A percentile compares a stretch with the other conserved stretches of the same genome.
Evolutionary conservation across 2,113 vertebrate species (phyloP).

Genomic region (Cacatua alba): DNA sequence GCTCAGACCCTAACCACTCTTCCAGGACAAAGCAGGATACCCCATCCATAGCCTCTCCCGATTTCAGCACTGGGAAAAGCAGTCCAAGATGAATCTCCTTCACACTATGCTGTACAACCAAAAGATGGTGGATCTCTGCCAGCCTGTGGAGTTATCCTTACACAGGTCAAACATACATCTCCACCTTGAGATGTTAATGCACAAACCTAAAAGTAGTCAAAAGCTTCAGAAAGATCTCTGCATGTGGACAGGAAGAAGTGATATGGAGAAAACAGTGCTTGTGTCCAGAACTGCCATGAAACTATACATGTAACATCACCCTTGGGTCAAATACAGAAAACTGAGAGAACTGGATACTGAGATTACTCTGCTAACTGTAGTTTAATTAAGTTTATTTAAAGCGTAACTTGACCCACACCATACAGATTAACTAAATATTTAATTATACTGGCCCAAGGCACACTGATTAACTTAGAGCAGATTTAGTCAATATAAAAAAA

Average conservation of each 20-base stretch:
- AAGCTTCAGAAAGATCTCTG: neutral
- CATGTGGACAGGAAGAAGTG: accelerated
- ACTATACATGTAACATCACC: accelerated
- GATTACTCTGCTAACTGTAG: neutral
- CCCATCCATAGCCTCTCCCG: accelerated
- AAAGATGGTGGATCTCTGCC: too few relatives aligned
- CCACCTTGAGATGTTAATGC: neutral
- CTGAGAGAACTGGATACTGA: neutral
- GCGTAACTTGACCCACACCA: neutral
- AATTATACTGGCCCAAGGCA: neutral
- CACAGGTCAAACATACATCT: neutral
- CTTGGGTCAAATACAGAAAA: neutral
- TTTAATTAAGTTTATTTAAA: neutral
- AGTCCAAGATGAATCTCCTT: neutral
- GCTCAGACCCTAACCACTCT: neutral
- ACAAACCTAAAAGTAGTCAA: neutral
- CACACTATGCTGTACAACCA: accelerated
- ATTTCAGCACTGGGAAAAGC: neutral
- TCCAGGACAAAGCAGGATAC: neutral
- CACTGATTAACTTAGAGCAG: neutral
- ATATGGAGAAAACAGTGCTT: neutral
- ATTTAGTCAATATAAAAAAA: neutral
- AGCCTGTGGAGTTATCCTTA: neutral
- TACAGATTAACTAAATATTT: neutral
- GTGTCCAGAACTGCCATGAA: neutral